Evolutionary conservation across 2,113 vertebrate genomes (phyloP).

Genomic region (Pantherophis guttatus): DNA sequence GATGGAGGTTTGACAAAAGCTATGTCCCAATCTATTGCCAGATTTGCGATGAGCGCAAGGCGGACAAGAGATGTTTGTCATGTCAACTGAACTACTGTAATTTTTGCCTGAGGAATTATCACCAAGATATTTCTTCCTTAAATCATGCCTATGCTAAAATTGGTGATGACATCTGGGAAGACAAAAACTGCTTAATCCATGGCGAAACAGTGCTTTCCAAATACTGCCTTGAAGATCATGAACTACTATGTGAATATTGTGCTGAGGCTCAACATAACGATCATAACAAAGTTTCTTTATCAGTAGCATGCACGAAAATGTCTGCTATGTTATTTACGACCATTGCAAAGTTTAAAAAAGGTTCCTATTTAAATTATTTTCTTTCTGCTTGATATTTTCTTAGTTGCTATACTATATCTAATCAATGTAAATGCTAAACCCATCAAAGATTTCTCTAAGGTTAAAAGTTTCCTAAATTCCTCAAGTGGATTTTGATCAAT

Average conservation of each 20-base stretch:
- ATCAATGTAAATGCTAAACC: neutral
- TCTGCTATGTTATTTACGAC: conserved; percentile 57
- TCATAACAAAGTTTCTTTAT: conserved; percentile 52
- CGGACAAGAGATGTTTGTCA: conserved; percentile 60
- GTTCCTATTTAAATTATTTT: conserved; percentile 33
- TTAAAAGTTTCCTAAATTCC: neutral
- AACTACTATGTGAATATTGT: conserved; percentile 61
- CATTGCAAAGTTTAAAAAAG: conserved; percentile 68
- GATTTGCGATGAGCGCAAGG: conserved; percentile 46
- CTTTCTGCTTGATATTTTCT: neutral
- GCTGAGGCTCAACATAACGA: conserved; percentile 46
- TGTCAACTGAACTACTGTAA: conserved; percentile 65
- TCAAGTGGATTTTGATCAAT: neutral
- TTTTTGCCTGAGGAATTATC: conserved; percentile 58
- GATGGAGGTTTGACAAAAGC: conserved; percentile 62
- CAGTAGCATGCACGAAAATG: conserved; percentile 46
- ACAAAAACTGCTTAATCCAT: conserved; percentile 63
- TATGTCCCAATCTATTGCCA: conserved; percentile 51
- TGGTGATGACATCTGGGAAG: conserved; percentile 45
- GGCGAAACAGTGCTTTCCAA: conserved; percentile 52
- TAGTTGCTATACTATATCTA: neutral
- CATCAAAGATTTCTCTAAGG: neutral
- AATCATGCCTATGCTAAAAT: conserved; percentile 64
- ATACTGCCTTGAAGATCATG: conserved; percentile 59
- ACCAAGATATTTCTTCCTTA: conserved; percentile 54